Conservation (phyloP, 2,797 vertebrate species). For the Spinibarbus caldwelli region DNA sequence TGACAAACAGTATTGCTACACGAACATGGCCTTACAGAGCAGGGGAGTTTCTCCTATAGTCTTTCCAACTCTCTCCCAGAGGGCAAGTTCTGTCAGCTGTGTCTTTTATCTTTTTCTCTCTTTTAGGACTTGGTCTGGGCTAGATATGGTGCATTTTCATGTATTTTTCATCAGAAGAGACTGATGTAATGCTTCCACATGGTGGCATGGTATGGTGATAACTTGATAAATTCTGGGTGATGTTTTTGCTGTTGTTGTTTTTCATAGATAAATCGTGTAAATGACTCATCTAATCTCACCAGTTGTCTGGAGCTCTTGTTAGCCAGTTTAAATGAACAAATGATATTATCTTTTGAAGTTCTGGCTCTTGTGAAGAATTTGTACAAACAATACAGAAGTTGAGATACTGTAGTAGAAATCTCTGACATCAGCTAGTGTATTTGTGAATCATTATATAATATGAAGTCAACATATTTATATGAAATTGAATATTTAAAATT, state of each 20-base stretch:
- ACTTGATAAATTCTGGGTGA: conserved; percentile 33
- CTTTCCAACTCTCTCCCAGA: conserved; percentile 32
- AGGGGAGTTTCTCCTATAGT: conserved; percentile 4
- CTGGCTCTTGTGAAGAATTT: not conserved
- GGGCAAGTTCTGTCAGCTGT: conserved; percentile 35
- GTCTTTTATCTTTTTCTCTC: conserved; percentile 34
- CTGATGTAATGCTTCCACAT: conserved; percentile 51
- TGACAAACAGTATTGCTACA: not conserved
- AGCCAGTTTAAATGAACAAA: not conserved
- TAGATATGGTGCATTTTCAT: conserved; percentile 39
- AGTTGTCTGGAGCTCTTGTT: not conserved
- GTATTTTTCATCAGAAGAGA: conserved; percentile 53
- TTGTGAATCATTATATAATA: not conserved
- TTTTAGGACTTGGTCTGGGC: conserved; percentile 19
- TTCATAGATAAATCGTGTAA: not conserved
- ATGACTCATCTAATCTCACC: conserved; percentile 20
- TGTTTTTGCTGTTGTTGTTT: conserved; percentile 36
- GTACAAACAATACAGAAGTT: not conserved
- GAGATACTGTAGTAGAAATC: not conserved
- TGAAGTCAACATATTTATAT: not conserved
- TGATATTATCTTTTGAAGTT: not conserved
- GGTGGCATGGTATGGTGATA: conserved; percentile 23
- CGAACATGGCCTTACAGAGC: not conserved
- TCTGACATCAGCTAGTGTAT: not conserved
- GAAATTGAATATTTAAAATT: not conserved